phyloP scores from a whole-genome alignment of 2,888 invertebrate genomes.

The Calephelis perditalis region DNA sequence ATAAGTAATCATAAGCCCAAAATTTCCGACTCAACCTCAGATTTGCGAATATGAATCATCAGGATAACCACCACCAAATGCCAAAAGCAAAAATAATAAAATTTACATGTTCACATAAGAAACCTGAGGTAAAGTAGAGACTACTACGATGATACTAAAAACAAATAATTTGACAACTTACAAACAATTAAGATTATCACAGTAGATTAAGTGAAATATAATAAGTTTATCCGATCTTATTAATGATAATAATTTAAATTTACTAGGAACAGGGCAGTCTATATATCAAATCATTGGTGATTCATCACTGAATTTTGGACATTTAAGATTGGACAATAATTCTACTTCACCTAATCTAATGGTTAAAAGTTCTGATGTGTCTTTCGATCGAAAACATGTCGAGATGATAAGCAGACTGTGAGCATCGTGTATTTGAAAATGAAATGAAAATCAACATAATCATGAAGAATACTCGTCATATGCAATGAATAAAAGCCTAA shows the following conservation, averaged over 20 bases:
- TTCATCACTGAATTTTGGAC: conserved; percentile 71
- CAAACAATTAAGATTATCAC: conserved; percentile 36
- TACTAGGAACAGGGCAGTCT: conserved; percentile 69
- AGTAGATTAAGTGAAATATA: conserved; percentile 67
- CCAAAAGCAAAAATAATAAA: conserved; percentile 8
- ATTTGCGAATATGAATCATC: conserved; percentile 42
- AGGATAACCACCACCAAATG: conserved; percentile 17
- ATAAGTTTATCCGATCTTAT: conserved; percentile 41
- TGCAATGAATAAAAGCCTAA: no score
- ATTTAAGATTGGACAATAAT: conserved; percentile 37
- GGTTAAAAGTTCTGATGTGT: conserved; percentile 39
- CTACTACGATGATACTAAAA: conserved; percentile 33
- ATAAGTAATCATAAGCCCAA: conserved; percentile 32
- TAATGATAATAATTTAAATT: conserved; percentile 43
- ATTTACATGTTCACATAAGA: conserved; percentile 39
- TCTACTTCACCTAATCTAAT: conserved; percentile 68
- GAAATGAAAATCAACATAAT: conserved; percentile 33
- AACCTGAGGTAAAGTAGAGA: conserved; percentile 55
- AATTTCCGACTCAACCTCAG: conserved; percentile 50
- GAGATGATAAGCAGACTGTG: conserved; percentile 34
- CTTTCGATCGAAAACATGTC: conserved; percentile 67
- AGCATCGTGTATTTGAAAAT: conserved; percentile 37
- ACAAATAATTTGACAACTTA: conserved; percentile 25
- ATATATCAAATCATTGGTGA: conserved; percentile 72
- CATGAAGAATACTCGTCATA: conserved; percentile 29